These are phyloP conservation scores for human DNA, from an alignment of 2,113 vertebrate genomes.

Conservation along the genomic window GRCh38 chr14:75061501-75062000, in stretches of 20 bases:
- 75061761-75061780: neutral
- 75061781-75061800: neutral
- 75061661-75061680: neutral
- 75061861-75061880: no score
- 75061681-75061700: neutral
- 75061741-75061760: neutral
- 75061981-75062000: no score
- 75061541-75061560: conserved; percentile 20
- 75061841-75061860: no score
- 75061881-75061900: no score
- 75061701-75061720: neutral
- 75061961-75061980: no score
- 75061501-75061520: neutral
- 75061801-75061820: neutral
- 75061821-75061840: no score
- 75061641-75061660: neutral
- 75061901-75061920: no score
- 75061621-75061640: neutral
- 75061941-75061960: no score
- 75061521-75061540: conserved; percentile 1
- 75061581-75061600: neutral
- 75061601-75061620: neutral
- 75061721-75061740: neutral
- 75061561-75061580: neutral
- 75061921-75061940: no score